Evolutionary conservation across 2,797 vertebrate genomes (phyloP), one percentile per base, ranked within the genome.

Genomic region (Neomorphus geoffroyi): DNA sequence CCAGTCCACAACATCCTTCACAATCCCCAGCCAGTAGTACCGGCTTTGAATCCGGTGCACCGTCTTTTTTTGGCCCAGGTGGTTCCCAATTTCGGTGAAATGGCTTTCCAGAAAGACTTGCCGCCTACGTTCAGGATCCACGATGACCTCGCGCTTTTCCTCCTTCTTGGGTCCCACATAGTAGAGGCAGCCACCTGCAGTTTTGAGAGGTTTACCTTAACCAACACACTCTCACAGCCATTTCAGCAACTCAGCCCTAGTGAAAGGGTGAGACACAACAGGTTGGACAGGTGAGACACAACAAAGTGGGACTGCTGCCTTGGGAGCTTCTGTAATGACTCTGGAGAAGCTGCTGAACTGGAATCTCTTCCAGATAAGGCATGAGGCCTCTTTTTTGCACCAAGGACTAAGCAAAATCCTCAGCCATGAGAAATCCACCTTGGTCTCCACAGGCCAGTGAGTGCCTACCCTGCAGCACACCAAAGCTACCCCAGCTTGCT

Each of bases 1-100:
- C 99, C 99, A 99, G 72, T 99, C 99, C 88, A 99, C 99, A 5
- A 99, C 99, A 74, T 99, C 99, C 94, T 98, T 99, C 90, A 99
- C 98, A 74, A 99, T 99, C 19, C 99, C 99, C 93, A 99, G 98
- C 99, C 99, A 99, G 97, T 99, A 99, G 97, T 98, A 99, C 58
- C 98, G 98, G 97, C 98, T 98, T 97, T 99, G 99, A 91, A 99
- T 99, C 65, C 98, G 96, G 97, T 99, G 98, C 57, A 99, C 98
- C 0, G 99, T 99, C 96, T 99, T 99, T 58, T 99, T 99, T 87
- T 99, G 99, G 30, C 99, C 99, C 80, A 99, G 96, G 71, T 99
- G 99, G 96, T 98, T 98, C 7, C 99, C 99, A 0, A 98, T 97
- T 56, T 99, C 98, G 1, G 98, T 98, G 90, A 99, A 98, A 86